phyloP scores from a whole-genome alignment of 1,140 invertebrate species.

The Trichoplusia ni region DNA sequence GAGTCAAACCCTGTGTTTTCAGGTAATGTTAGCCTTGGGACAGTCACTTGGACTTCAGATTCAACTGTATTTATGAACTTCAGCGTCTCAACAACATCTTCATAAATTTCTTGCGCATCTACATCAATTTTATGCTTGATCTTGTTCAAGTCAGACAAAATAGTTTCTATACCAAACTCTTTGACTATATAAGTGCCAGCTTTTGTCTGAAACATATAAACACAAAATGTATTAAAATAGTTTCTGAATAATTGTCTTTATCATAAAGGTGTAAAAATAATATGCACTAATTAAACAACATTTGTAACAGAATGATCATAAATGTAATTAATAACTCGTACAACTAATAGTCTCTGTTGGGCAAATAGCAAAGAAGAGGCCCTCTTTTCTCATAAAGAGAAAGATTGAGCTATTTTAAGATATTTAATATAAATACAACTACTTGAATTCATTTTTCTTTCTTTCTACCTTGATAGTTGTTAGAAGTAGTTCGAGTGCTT shows the following conservation, averaged over 20 bases:
- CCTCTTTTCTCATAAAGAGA: too few relatives aligned
- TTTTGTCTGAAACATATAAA: slow-evolving; percentile 59
- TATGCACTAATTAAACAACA: neutral
- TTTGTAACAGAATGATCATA: too few relatives aligned
- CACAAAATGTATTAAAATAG: neutral
- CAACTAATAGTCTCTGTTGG: too few relatives aligned
- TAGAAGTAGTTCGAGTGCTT: slow-evolving; percentile 62
- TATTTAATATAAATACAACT: too few relatives aligned
- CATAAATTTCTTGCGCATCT: slow-evolving; percentile 51
- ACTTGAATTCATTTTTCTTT: neutral
- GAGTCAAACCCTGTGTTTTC: slow-evolving; percentile 50
- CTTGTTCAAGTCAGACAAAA: slow-evolving; percentile 53
- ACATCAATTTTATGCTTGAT: slow-evolving; percentile 52
- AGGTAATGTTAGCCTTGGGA: slow-evolving; percentile 54
- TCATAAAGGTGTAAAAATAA: neutral
- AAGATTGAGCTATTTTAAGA: too few relatives aligned
- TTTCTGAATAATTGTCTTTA: neutral
- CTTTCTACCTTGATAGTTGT: slow-evolving; percentile 58
- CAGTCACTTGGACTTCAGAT: slow-evolving; percentile 57
- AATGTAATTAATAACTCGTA: too few relatives aligned
- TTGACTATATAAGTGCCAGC: slow-evolving; percentile 63
- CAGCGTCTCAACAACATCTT: slow-evolving; percentile 66
- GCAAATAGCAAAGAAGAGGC: too few relatives aligned
- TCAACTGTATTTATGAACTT: slow-evolving; percentile 63
- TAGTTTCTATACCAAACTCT: slow-evolving; percentile 57